phyloP scores from a whole-genome alignment of 1,140 invertebrate genomes.

The Popillia japonica region DNA sequence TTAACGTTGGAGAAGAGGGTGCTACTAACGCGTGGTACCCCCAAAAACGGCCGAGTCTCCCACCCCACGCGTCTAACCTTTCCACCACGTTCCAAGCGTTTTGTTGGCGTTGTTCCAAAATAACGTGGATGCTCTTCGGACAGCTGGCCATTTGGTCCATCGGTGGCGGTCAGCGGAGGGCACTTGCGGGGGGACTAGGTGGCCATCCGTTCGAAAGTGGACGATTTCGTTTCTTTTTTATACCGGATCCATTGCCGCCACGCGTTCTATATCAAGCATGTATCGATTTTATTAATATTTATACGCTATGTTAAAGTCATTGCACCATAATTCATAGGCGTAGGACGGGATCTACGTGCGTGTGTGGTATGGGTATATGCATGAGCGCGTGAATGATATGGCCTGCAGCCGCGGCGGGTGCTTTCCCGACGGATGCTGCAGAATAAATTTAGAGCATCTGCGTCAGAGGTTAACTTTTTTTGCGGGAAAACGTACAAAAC shows the following conservation, averaged over 20 bases:
- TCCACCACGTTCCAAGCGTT: no score
- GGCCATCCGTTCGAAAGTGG: not conserved
- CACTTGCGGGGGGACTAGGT: not conserved
- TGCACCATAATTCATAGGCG: not conserved
- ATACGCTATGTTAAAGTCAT: conserved; percentile 4
- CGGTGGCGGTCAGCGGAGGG: not conserved
- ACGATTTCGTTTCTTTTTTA: not conserved
- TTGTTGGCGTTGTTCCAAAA: not conserved
- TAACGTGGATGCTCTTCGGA: not conserved
- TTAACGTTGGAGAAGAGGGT: not conserved
- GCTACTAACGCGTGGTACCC: no score
- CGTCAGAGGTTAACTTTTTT: no score
- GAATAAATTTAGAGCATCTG: no score
- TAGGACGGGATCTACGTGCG: not conserved
- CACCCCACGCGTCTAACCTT: no score
- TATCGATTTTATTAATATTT: conserved; percentile 14
- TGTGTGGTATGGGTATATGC: not conserved
- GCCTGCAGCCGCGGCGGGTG: no score
- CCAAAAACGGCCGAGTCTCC: no score
- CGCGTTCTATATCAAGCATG: not conserved
- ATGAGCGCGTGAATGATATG: no score
- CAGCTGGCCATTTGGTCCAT: not conserved
- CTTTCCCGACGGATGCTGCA: no score
- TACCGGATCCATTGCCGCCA: not conserved
- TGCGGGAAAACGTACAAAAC: no score